A percentile compares a stretch with the other conserved stretches of the same genome.
Conservation (phyloP, 1,140 invertebrate genomes). For the Drosophila ercepeae region DNA sequence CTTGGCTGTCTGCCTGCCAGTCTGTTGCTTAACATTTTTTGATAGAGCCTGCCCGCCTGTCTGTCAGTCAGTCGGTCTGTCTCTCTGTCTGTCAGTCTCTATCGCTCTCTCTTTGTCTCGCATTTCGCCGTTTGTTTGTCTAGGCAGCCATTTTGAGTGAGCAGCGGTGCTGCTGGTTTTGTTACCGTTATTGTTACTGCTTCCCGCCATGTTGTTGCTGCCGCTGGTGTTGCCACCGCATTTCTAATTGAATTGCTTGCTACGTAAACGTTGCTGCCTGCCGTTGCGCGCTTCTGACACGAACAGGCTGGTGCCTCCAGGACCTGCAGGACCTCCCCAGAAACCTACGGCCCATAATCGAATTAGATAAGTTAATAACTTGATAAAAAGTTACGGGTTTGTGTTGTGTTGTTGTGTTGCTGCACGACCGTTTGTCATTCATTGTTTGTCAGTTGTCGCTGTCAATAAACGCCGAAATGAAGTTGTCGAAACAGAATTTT, state of each 20-base stretch:
- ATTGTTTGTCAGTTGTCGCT: slow-evolving; percentile 77
- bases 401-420: slow-evolving; percentile 26
- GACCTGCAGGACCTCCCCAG: slow-evolving; percentile 4
- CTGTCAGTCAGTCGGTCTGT: slow-evolving; percentile 19
- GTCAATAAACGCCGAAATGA: slow-evolving; percentile 74
- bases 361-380: slow-evolving; percentile 83
- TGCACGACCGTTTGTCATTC: slow-evolving; percentile 46
- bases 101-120: background rate
- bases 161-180: slow-evolving; percentile 8
- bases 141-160: slow-evolving; percentile 64
- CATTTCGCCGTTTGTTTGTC: slow-evolving; percentile 44
- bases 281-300: slow-evolving; percentile 35
- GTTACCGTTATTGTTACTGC: slow-evolving; percentile 14
- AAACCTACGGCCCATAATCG: slow-evolving; percentile 64
- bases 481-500: slow-evolving; percentile 65
- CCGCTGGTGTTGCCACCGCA: slow-evolving; percentile 63
- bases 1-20: slow-evolving; percentile 49
- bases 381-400: slow-evolving; percentile 80
- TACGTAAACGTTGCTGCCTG: slow-evolving; percentile 75
- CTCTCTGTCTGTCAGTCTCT: slow-evolving; percentile 21
- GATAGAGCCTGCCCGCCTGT: slow-evolving; percentile 52
- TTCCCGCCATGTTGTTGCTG: slow-evolving; percentile 36
- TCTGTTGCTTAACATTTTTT: slow-evolving; percentile 58
- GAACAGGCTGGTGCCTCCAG: slow-evolving; percentile 35
- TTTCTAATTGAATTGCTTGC: slow-evolving; percentile 78